Evolutionary conservation across 2,113 vertebrate genomes (phyloP).

Genomic region (Menidia beryllina): DNA sequence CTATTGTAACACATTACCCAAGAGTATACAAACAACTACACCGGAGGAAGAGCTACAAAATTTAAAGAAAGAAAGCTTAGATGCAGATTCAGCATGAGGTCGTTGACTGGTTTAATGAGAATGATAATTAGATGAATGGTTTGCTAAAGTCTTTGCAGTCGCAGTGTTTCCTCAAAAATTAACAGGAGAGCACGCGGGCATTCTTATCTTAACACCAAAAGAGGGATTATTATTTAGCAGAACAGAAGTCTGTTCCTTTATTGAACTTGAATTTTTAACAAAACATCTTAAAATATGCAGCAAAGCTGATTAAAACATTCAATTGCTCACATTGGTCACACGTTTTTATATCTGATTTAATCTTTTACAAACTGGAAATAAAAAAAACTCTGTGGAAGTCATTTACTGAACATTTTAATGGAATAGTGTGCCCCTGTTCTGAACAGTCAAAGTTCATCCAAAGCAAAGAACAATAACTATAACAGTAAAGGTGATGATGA

Average conservation of each 20-base stretch:
- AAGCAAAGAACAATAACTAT: background rate
- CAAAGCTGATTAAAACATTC: background rate
- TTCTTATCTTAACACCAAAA: slow-evolving; percentile 5
- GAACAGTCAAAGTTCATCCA: background rate
- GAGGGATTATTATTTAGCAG: slow-evolving; percentile 3
- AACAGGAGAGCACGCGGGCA: background rate
- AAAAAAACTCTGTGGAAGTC: too few species aligned
- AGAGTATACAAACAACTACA: slow-evolving; percentile 7
- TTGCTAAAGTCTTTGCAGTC: slow-evolving; percentile 14
- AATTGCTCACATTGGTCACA: background rate
- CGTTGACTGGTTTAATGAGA: slow-evolving; percentile 27
- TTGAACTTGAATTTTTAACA: background rate
- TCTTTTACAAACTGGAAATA: too few species aligned
- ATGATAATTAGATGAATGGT: slow-evolving; percentile 31
- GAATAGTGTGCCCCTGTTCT: background rate
- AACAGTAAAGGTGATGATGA: background rate
- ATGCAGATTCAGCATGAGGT: slow-evolving; percentile 13
- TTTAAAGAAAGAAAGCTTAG: background rate
- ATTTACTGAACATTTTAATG: too few species aligned
- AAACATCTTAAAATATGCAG: background rate
- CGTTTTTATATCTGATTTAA: too few species aligned
- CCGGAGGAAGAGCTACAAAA: background rate
- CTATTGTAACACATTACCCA: background rate
- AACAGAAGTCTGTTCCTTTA: background rate
- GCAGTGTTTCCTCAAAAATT: slow-evolving; percentile 23